Percentiles rank a stretch among this genome's conserved stretches.
Conservation (phyloP, 2,888 invertebrate genomes). For the Lepidonotus clava region DNA sequence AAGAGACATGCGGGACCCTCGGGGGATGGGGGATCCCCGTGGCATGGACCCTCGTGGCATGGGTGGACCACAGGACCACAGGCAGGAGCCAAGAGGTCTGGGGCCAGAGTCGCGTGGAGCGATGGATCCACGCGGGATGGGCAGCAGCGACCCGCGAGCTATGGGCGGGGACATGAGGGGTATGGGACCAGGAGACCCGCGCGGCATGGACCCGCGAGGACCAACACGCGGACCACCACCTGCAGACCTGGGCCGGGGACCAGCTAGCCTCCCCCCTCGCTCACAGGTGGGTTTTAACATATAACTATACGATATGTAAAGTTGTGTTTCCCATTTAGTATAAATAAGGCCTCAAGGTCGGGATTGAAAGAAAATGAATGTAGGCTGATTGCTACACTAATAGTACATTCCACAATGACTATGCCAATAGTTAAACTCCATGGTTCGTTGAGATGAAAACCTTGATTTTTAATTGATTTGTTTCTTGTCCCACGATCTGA, state of each 20-base stretch:
- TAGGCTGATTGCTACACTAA: too few relatives aligned
- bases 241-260: not conserved
- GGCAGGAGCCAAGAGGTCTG: not conserved
- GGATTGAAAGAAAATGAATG: too few relatives aligned
- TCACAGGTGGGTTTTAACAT: not conserved
- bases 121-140: slow-evolving; percentile 42
- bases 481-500: too few relatives aligned
- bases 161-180: slow-evolving; percentile 12
- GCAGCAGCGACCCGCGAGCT: slow-evolving; percentile 13
- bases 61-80: not conserved
- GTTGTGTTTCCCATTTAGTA: too few relatives aligned
- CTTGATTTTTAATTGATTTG: too few relatives aligned
- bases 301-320: too few relatives aligned
- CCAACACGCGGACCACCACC: slow-evolving; percentile 19
- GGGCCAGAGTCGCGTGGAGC: not conserved
- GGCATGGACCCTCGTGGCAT: not conserved
- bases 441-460: too few relatives aligned
- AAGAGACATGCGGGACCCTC: slow-evolving; percentile 24
- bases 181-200: not conserved
- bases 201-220: slow-evolving; percentile 55
- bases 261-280: not conserved
- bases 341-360: too few relatives aligned
- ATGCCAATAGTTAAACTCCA: too few relatives aligned
- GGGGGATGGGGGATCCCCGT: slow-evolving; percentile 14
- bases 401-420: too few relatives aligned